Percentiles rank a stretch among this genome's conserved stretches.
phyloP scores from a whole-genome alignment of 2,888 invertebrate genomes.

The Leucozona laternaria region DNA sequence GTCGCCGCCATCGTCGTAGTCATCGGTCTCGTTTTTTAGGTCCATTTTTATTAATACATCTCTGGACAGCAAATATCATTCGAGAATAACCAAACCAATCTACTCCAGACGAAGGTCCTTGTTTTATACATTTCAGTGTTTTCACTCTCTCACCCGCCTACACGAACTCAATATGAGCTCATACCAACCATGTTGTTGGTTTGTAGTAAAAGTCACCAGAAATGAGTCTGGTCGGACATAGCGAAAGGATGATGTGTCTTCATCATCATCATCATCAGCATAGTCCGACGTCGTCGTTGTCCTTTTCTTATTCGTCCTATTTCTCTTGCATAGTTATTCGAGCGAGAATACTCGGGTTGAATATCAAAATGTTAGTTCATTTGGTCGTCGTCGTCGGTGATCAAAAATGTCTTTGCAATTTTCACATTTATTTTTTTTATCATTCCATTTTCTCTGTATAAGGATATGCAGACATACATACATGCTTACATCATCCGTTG shows the following conservation, averaged over 20 bases:
- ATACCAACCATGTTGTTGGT: constrained; percentile 12
- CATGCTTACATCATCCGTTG: constrained; percentile 6
- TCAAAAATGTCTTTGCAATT: constrained; percentile 58
- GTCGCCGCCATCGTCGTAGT: not conserved
- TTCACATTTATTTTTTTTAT: constrained; percentile 24
- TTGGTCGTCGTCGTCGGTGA: constrained; percentile 57
- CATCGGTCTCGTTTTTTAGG: constrained; percentile 1
- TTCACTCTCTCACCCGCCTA: not conserved
- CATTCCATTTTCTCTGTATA: constrained; percentile 10
- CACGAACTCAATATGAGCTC: constrained; percentile 5
- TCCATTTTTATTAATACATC: constrained; percentile 65
- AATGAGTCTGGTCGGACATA: constrained; percentile 66
- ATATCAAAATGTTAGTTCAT: constrained; percentile 71
- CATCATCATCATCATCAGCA: constrained; percentile 48
- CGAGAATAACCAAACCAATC: constrained; percentile 42
- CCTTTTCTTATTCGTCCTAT: constrained; percentile 12
- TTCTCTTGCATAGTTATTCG: constrained; percentile 77
- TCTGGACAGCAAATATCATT: constrained; percentile 57
- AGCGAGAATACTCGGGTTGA: constrained; percentile 58
- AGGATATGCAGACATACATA: not conserved
- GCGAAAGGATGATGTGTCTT: constrained; percentile 66
- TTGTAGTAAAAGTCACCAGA: constrained; percentile 72
- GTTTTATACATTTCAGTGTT: constrained; percentile 11
- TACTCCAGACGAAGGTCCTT: constrained; percentile 40
- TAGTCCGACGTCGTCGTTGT: constrained; percentile 23